Evolutionary conservation across 2,888 invertebrate genomes (phyloP), one percentile per base, ranked within the genome.

Genomic region (Tupiocoris notatus): DNA sequence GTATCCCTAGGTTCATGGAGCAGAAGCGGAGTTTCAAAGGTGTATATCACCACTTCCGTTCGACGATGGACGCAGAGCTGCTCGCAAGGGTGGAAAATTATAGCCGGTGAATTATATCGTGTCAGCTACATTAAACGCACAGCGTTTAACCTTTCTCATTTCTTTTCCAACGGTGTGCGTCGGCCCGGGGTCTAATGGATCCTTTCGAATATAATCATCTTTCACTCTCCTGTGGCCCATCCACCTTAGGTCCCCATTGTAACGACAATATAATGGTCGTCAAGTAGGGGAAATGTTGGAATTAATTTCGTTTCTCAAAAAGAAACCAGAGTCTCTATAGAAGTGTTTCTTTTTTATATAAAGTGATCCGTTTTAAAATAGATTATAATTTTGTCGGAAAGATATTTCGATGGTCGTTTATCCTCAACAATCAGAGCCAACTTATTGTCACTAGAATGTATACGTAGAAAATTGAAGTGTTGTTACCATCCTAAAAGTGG

Each of bases 21-120:
- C 39, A 39, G 39, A 39, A 39, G 39, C 39, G 39, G 39, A 39
- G 39, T 39, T 39, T 59, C 59, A 21, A 62, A 73, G 73, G 73
- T 73, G 73, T 73, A 73, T 73, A 73, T 73, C 73, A 73, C 73
- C 73, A 73, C 73, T 73, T 73, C 73, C 73, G 73, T 73, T 73
- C 73, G 62, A 61, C 73, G 59, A 54, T 61, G 73, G 63, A 20
- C 54, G 57, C 7, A 21, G 3, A 20, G 18, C 73, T 18, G 59
- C 17, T 59, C 3, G 59, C n/a, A n/a, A n/a, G 73, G 73, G 62
- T 62, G 73, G 73, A 73, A 73, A 73, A 73, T 73, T 73, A 73
- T 73, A 73, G 73, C 73, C 17, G 63, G 73, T 73, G 73, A 73
- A 73, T 73, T 73, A 73, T 73, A 73, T 73, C 73, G 73, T 73